These are phyloP conservation scores for Micronycteris hirsuta DNA, from an alignment of 2,113 vertebrate species.

Conservation along the genomic window DNA sequence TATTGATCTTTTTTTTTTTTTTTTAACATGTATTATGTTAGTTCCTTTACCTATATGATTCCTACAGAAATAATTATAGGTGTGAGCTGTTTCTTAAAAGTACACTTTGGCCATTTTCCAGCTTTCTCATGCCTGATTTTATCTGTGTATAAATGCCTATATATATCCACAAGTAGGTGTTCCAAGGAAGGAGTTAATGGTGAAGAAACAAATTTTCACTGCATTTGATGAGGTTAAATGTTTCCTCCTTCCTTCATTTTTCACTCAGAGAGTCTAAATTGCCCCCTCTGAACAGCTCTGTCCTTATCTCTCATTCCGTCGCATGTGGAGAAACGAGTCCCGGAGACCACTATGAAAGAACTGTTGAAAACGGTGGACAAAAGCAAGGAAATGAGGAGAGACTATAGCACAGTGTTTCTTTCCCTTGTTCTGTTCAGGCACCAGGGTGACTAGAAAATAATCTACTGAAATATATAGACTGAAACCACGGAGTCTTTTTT, in stretches of 20 bases:
- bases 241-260: background rate
- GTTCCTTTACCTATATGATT: background rate
- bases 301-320: background rate
- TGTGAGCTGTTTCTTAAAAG: background rate
- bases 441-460: background rate
- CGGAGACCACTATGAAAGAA: background rate
- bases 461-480: background rate
- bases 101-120: background rate
- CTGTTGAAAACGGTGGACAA: background rate
- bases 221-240: background rate
- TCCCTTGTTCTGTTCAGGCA: background rate
- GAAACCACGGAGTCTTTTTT: background rate
- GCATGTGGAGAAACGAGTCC: background rate
- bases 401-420: background rate
- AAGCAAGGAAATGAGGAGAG: background rate
- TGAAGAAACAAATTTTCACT: background rate
- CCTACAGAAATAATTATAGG: background rate
- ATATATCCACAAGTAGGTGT: background rate
- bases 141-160: background rate
- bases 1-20: conserved; percentile 23
- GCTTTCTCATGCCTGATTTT: background rate
- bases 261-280: background rate
- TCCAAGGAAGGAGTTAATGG: background rate
- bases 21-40: background rate
- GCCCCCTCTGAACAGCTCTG: background rate